Evolutionary conservation across 2,888 invertebrate species (phyloP).

Genomic region (Conomelus anceps): DNA sequence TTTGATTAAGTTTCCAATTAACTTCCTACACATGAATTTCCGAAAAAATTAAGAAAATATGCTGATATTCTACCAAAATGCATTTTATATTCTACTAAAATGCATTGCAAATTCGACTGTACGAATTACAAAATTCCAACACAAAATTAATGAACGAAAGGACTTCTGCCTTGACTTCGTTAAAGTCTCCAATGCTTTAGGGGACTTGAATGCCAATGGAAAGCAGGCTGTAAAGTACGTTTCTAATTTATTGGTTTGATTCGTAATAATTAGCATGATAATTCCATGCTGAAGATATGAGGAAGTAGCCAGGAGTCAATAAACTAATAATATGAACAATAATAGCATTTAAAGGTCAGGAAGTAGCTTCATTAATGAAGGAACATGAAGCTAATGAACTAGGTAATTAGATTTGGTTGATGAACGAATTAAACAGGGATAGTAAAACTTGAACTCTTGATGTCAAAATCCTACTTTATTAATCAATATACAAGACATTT

Average conservation of each 20-base stretch:
- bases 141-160: no score
- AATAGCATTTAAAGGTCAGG: not conserved
- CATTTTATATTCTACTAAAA: no score
- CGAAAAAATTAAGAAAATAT: no score
- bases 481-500: no score
- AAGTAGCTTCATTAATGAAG: not conserved
- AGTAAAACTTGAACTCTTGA: no score
- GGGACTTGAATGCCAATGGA: not conserved
- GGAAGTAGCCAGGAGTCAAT: not conserved
- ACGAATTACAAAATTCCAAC: no score
- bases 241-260: not conserved
- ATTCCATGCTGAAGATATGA: not conserved
- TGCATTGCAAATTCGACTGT: no score
- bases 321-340: not conserved
- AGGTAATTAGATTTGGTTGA: not conserved
- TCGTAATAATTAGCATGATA: not conserved
- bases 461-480: no score
- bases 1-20: no score
- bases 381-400: not conserved
- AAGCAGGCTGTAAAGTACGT: not conserved
- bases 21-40: no score
- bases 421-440: not conserved
- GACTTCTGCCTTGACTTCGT: not conserved
- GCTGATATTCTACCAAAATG: no score
- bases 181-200: not conserved